phyloP scores from a whole-genome alignment of 2,888 invertebrate species.

The Athrips mouffetella region DNA sequence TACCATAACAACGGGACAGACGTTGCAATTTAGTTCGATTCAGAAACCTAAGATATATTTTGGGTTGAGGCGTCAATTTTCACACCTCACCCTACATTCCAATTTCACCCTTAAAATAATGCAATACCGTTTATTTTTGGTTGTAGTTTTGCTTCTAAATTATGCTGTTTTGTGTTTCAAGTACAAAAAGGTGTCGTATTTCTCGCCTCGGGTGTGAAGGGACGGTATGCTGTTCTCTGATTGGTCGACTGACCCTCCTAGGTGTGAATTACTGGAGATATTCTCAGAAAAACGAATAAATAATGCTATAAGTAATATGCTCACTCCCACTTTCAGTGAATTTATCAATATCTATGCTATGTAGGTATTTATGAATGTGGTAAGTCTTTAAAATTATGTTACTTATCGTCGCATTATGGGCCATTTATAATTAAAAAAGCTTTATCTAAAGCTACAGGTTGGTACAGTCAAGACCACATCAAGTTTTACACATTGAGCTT shows the following conservation, averaged over 20 bases:
- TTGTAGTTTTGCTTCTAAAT: constrained; percentile 3
- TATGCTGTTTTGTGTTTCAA: constrained; percentile 37
- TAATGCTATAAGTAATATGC: not conserved
- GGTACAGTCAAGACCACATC: too few species aligned
- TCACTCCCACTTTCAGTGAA: constrained; percentile 4
- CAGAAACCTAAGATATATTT: constrained; percentile 29
- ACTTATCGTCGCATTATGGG: not conserved
- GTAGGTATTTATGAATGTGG: too few species aligned
- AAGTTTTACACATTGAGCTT: too few species aligned
- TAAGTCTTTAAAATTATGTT: not conserved
- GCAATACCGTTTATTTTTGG: constrained; percentile 19
- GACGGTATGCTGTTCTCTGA: constrained; percentile 49
- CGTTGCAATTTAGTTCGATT: constrained; percentile 27
- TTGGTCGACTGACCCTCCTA: constrained; percentile 49
- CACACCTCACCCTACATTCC: constrained; percentile 51
- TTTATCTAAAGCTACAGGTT: too few species aligned
- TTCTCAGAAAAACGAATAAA: constrained; percentile 9
- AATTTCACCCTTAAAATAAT: constrained; percentile 27
- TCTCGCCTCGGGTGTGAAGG: constrained; percentile 76
- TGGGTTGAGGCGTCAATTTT: constrained; percentile 70
- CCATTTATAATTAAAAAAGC: too few species aligned
- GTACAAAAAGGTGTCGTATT: constrained; percentile 63
- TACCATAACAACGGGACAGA: constrained; percentile 28
- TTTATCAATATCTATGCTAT: not conserved
- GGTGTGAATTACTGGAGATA: constrained; percentile 54